Conservation (phyloP, 1,140 invertebrate species). For the Melitaea cinxia region DNA sequence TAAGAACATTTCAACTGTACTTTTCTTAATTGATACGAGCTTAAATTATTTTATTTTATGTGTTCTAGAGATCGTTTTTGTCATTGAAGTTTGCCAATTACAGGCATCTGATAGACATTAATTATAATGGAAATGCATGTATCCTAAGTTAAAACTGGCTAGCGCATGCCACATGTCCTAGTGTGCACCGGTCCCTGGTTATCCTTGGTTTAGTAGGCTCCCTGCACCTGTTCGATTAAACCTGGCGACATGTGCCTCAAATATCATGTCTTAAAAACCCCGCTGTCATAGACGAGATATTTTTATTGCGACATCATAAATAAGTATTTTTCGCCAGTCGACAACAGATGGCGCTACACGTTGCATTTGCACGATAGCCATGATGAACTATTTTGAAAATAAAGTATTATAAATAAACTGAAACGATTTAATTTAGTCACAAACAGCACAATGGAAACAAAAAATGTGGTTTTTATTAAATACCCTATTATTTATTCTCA, state of each 20-base stretch:
- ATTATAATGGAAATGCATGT: constrained; percentile 60
- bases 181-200: constrained; percentile 61
- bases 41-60: not conserved
- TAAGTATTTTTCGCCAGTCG: constrained; percentile 49
- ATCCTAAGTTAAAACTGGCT: constrained; percentile 49
- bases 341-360: constrained; percentile 67
- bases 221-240: constrained; percentile 71
- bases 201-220: constrained; percentile 65
- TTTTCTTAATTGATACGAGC: not conserved
- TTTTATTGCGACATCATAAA: constrained; percentile 18
- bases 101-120: constrained; percentile 58
- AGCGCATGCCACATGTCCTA: constrained; percentile 52
- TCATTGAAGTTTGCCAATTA: constrained; percentile 47
- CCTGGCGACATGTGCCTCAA: constrained; percentile 66
- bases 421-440: constrained; percentile 13
- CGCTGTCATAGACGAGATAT: constrained; percentile 21
- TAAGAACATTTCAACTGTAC: not conserved
- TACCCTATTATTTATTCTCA: constrained; percentile 11
- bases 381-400: too few species aligned
- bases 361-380: not conserved
- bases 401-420: too few species aligned
- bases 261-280: constrained; percentile 44
- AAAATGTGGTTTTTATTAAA: constrained; percentile 16
- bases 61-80: not conserved
- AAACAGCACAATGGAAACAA: not conserved